Base-by-base conservation (phyloP, 2,113 vertebrate genomes). In the Aleadryas rufinucha region DNA sequence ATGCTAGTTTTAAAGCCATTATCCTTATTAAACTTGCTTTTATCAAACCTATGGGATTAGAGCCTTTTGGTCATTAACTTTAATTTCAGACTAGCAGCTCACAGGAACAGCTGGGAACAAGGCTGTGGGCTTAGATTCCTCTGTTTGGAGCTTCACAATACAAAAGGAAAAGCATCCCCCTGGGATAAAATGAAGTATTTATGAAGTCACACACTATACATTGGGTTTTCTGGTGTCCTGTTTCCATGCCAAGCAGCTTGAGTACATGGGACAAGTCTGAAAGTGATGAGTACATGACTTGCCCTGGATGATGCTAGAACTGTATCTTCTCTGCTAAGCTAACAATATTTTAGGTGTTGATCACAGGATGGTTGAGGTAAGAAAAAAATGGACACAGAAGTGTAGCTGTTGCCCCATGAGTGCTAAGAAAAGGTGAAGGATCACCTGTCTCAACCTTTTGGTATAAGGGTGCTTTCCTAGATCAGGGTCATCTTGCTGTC, bases 281-380 rank as follows among this genome's bases (percentile, higher is more conserved):
- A 82, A 72, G 31, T 35, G 37, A 42, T 0, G 0, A 37, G 26
- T 33, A 27, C 19, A 26, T 1, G 0, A 16, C 20, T 26, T 84
- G 35, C 7, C 24, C 39, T 60, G 71, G 18, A 42, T 64, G 23
- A 5, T 65, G 2, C 49, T 64, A 69, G 11, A 86, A 24, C 22
- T 54, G 20, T 21, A 15, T 16, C n/a, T 69, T 78, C 33, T 68
- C 52, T 56, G 16, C 37, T 52, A 44, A 54, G 31, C 14, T 49
- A 75, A 42, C 23, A 72, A 15, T 35, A 47, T 65, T 77, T 72
- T 21, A 60, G n/a, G 17, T 70, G 21, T 30, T 53, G 19, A 50
- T n/a, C n/a, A 63, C 13, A 90, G 61, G 23, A 80, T 53, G n/a
- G 16, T n/a, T 77, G 35, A 89, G 6, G 16, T 76, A 83, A 44